phyloP scores from a whole-genome alignment of 2,888 invertebrate genomes.

The Drosophila antonietae region DNA sequence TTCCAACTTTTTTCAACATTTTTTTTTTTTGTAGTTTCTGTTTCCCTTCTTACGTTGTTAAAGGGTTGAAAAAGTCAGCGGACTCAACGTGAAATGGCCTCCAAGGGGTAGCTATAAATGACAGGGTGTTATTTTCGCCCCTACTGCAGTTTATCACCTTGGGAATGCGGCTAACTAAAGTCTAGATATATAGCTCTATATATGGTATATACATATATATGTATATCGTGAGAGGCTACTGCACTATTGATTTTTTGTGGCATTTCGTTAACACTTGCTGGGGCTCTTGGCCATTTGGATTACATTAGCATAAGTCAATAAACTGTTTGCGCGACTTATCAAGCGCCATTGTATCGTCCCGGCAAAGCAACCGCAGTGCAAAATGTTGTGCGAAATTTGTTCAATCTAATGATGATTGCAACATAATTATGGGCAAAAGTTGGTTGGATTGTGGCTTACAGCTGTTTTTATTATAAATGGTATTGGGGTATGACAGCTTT shows the following conservation, averaged over 20 bases:
- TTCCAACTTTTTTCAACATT: conserved; percentile 15
- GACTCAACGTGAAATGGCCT: conserved; percentile 45
- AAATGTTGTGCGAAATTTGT: background rate
- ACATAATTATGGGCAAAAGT: conserved; percentile 14
- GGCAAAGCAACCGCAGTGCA: background rate
- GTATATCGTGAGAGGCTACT: conserved; percentile 56
- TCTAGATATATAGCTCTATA: conserved; percentile 19
- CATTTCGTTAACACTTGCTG: conserved; percentile 15
- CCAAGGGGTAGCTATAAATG: conserved; percentile 1
- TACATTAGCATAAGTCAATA: conserved; percentile 58
- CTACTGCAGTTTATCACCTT: conserved; percentile 66
- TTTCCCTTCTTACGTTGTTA: conserved; percentile 30
- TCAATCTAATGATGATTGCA: conserved; percentile 30
- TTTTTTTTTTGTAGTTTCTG: background rate
- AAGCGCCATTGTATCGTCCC: background rate
- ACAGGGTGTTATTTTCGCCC: conserved; percentile 8
- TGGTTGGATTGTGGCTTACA: background rate
- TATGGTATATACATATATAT: conserved; percentile 5
- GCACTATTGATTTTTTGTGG: conserved; percentile 70
- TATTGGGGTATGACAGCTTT: background rate
- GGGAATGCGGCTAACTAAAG: conserved; percentile 64
- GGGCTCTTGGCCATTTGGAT: conserved; percentile 20
- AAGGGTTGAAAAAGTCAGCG: conserved; percentile 41
- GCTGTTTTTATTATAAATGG: conserved; percentile 3
- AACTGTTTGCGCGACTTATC: conserved; percentile 33